Conservation (phyloP, 53 echinoderm and acorn worm species). For the Zoroaster sp. region DNA sequence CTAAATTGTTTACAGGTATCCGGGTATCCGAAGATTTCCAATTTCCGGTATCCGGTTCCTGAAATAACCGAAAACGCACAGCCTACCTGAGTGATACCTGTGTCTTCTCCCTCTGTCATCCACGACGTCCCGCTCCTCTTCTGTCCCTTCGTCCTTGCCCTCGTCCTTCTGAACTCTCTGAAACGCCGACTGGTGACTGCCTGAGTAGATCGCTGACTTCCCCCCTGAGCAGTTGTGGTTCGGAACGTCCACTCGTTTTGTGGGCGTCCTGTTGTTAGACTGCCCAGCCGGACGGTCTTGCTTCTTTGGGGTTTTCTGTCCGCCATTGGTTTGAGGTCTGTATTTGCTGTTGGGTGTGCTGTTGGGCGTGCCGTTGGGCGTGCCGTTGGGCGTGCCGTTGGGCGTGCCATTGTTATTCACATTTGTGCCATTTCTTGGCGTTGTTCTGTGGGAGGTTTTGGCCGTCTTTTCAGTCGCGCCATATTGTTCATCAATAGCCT, state of each 20-base stretch:
- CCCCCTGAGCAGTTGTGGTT: background rate
- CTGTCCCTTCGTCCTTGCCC: conserved; percentile 15
- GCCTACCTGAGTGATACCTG: conserved; percentile 8
- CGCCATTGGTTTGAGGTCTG: background rate
- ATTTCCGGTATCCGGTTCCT: no score
- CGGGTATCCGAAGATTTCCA: no score
- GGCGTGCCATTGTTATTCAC: background rate
- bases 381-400: conserved; percentile 1
- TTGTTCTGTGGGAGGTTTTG: background rate
- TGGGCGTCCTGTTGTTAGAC: background rate
- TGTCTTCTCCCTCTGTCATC: conserved; percentile 2
- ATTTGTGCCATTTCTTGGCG: conserved; percentile 4
- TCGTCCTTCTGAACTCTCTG: conserved; percentile 41
- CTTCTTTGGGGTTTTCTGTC: conserved; percentile 53
- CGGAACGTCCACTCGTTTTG: background rate
- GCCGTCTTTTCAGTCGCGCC: background rate
- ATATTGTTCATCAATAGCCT: conserved; percentile 63
- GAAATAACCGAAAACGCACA: no score
- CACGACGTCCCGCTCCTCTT: background rate
- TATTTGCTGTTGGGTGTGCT: background rate
- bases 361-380: no score
- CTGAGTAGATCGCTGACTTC: background rate
- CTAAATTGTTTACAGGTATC: no score
- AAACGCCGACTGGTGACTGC: conserved; percentile 39
- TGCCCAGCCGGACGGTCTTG: conserved; percentile 61